Evolutionary conservation across 2,888 invertebrate species (phyloP).

Genomic region (Drosophila siamana): DNA sequence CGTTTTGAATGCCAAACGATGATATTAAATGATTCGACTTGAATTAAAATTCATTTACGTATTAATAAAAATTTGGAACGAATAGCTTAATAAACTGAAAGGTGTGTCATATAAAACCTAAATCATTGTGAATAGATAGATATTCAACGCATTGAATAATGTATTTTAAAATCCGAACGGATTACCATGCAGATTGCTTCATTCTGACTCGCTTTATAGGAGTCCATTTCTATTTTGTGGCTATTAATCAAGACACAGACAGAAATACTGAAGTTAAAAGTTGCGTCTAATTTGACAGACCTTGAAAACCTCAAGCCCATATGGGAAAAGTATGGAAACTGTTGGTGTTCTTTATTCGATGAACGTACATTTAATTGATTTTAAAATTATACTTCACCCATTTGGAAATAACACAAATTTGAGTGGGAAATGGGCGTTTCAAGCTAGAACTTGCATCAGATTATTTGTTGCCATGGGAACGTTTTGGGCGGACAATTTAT

Average conservation of each 20-base stretch:
- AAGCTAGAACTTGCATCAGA: neutral
- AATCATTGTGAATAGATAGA: neutral
- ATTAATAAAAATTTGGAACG: neutral
- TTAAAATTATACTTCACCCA: neutral
- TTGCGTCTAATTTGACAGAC: neutral
- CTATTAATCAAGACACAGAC: neutral
- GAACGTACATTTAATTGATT: neutral
- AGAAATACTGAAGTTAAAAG: neutral
- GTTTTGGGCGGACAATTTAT: neutral
- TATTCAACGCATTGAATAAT: neutral
- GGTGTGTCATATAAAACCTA: neutral
- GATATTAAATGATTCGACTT: neutral
- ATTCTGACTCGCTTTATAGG: neutral
- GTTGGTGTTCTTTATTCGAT: neutral
- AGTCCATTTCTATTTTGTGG: neutral
- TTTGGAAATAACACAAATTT: neutral
- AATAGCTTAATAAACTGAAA: neutral
- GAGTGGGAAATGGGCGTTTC: neutral
- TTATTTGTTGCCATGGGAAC: slow-evolving; percentile 5
- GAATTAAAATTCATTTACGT: neutral
- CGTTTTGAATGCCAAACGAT: neutral
- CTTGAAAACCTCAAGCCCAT: neutral
- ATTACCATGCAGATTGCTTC: neutral
- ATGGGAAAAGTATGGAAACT: neutral
- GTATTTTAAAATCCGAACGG: neutral